phyloP scores from a whole-genome alignment of 2,888 invertebrate genomes.

The Dolomedes plantarius region DNA sequence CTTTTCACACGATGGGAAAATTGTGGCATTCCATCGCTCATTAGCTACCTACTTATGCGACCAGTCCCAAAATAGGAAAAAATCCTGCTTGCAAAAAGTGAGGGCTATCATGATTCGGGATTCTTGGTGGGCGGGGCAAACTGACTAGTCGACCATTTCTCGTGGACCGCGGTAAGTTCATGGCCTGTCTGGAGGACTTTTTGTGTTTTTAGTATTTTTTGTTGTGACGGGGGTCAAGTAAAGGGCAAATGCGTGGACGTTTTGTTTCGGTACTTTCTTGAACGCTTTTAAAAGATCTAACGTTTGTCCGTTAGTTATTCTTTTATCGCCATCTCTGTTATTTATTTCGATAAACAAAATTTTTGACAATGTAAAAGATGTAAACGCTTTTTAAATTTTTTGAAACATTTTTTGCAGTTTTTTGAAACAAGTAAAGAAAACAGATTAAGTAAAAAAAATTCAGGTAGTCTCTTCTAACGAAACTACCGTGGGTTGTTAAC shows the following conservation, averaged over 20 bases:
- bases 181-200: slow-evolving; percentile 55
- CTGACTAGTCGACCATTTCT: slow-evolving; percentile 32
- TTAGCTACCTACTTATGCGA: not conserved
- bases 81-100: not conserved
- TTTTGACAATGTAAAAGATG: no score
- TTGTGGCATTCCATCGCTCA: not conserved
- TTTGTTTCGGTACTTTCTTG: not conserved
- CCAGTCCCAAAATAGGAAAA: not conserved
- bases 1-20: not conserved
- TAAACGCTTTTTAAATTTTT: no score
- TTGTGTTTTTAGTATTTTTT: slow-evolving; percentile 24
- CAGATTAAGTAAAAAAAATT: no score
- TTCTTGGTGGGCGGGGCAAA: slow-evolving; percentile 35
- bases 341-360: no score
- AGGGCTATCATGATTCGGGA: not conserved
- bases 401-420: no score
- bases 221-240: slow-evolving; percentile 38
- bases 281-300: not conserved
- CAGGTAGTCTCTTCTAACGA: no score
- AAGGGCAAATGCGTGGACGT: slow-evolving; percentile 47
- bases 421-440: no score
- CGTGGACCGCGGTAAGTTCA: slow-evolving; percentile 40
- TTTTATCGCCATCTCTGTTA: no score
- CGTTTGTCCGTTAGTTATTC: no score
- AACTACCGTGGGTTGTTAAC: no score